phyloP scores from a whole-genome alignment of 2,113 vertebrate species.

The Proteles cristata region DNA sequence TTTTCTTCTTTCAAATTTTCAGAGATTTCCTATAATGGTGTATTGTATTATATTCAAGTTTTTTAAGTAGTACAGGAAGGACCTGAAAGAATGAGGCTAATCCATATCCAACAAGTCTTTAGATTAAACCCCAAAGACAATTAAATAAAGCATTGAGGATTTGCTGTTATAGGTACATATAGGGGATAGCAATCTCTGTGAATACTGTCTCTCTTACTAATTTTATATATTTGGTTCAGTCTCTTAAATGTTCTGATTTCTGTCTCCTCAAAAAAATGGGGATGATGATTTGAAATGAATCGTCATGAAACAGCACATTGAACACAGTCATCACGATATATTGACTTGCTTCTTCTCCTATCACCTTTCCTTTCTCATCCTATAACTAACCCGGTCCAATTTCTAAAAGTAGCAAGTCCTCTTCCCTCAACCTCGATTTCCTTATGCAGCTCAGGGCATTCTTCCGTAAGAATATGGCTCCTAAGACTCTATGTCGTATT shows the following conservation, averaged over 20 bases:
- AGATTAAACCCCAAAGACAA: neutral
- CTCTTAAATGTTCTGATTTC: neutral
- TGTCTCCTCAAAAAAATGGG: neutral
- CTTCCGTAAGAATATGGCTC: neutral
- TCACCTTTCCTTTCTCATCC: neutral
- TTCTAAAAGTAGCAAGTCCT: neutral
- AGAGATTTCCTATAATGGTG: neutral
- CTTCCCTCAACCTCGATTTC: neutral
- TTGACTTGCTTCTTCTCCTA: too few relatives aligned
- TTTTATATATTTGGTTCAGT: neutral
- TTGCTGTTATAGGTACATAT: neutral
- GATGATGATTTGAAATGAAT: neutral
- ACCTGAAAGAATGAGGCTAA: neutral
- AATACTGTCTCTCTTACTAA: neutral
- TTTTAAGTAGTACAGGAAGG: neutral
- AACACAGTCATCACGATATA: neutral
- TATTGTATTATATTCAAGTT: neutral
- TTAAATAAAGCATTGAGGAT: neutral
- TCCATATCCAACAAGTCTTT: neutral
- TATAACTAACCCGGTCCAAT: neutral
- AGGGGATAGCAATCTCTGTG: neutral
- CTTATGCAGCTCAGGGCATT: neutral
- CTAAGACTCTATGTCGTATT: neutral
- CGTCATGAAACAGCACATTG: neutral
- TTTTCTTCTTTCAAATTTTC: neutral